Conservation (phyloP, 2,888 invertebrate genomes). For the Frankliniella fusca region DNA sequence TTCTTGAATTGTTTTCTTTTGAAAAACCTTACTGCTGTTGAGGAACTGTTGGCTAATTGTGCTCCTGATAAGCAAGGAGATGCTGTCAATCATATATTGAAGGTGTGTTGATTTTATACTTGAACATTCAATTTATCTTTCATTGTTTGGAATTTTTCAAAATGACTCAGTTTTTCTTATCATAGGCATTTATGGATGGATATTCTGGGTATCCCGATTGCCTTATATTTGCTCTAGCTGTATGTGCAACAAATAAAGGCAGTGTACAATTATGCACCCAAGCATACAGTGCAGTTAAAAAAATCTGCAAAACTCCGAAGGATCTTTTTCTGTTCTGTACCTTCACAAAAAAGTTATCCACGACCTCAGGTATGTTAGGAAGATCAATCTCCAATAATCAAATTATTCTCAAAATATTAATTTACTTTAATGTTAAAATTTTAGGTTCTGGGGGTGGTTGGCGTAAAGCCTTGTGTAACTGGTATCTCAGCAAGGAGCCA, state of each 20-base stretch:
- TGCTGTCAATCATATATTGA: constrained; percentile 44
- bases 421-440: not conserved
- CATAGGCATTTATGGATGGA: constrained; percentile 52
- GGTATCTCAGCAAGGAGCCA: constrained; percentile 62
- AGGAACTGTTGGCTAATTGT: constrained; percentile 36
- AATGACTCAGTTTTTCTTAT: constrained; percentile 34
- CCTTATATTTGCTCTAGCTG: constrained; percentile 60
- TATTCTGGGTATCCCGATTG: constrained; percentile 56
- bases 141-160: not conserved
- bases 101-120: constrained; percentile 39
- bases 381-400: not conserved
- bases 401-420: not conserved
- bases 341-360: constrained; percentile 51
- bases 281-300: constrained; percentile 53
- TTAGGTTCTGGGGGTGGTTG: constrained; percentile 50
- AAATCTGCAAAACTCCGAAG: constrained; percentile 60
- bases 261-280: constrained; percentile 51
- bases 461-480: constrained; percentile 58
- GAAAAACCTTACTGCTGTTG: constrained; percentile 34
- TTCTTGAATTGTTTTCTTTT: constrained; percentile 47
- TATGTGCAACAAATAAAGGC: constrained; percentile 52
- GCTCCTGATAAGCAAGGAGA: constrained; percentile 37
- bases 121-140: not conserved
- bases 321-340: constrained; percentile 61
- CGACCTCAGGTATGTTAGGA: not conserved